phyloP scores from a whole-genome alignment of 2,888 invertebrate species.

The Habrosyne pyritoides region DNA sequence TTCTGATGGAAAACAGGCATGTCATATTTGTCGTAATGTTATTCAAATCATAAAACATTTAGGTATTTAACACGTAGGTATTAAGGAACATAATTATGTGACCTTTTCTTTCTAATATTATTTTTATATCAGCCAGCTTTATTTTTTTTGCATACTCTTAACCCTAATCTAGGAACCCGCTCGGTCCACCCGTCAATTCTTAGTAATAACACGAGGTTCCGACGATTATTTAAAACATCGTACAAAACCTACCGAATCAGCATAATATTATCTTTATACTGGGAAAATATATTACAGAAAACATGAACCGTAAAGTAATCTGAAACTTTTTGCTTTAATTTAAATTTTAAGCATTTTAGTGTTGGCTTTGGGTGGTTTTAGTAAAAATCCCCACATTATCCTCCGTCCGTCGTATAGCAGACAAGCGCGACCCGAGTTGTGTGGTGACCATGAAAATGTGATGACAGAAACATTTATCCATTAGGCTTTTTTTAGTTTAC shows the following conservation, averaged over 20 bases:
- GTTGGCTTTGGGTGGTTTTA: slow-evolving; percentile 61
- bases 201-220: no score
- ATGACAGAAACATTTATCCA: no score
- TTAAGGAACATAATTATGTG: no score
- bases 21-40: slow-evolving; percentile 34
- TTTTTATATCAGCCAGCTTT: no score
- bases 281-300: background rate
- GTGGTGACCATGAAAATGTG: slow-evolving; percentile 50
- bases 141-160: no score
- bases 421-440: slow-evolving; percentile 40
- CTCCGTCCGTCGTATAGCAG: slow-evolving; percentile 55
- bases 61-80: no score
- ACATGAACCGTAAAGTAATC: background rate
- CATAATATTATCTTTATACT: background rate
- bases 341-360: slow-evolving; percentile 61
- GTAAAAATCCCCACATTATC: slow-evolving; percentile 71
- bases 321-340: slow-evolving; percentile 36
- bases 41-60: no score
- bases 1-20: slow-evolving; percentile 26
- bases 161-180: background rate
- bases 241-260: no score
- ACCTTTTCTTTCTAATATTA: no score
- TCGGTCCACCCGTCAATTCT: no score
- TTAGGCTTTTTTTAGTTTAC: no score
- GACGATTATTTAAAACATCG: background rate